Evolutionary conservation across 2,113 vertebrate genomes (phyloP).

Genomic region (Pandion haliaetus): DNA sequence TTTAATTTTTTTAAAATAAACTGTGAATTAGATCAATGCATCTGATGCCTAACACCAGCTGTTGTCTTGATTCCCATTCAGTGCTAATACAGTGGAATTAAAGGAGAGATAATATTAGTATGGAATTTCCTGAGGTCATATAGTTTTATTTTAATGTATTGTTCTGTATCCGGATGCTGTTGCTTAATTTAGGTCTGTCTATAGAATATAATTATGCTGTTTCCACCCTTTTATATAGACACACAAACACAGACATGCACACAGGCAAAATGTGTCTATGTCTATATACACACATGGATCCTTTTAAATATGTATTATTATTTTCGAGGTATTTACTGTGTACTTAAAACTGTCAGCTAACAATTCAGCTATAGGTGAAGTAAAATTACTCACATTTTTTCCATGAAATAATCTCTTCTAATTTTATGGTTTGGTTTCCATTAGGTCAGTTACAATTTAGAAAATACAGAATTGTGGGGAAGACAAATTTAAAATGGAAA

Average conservation of each 20-base stretch:
- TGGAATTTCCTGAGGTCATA: constrained; percentile 14
- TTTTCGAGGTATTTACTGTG: neutral
- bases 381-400: neutral
- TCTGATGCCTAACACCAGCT: neutral
- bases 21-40: neutral
- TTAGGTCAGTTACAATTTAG: neutral
- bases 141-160: constrained; percentile 36
- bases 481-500: neutral
- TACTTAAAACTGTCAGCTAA: neutral
- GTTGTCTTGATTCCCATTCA: neutral
- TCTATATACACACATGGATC: neutral
- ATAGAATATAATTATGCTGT: neutral
- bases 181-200: neutral
- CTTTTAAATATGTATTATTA: neutral
- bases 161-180: neutral
- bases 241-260: neutral
- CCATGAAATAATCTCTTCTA: neutral
- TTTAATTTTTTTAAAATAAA: neutral
- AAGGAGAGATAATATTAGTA: constrained; percentile 4
- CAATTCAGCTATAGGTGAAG: neutral
- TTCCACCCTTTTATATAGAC: neutral
- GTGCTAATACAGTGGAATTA: neutral
- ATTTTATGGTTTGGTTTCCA: neutral
- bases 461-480: neutral
- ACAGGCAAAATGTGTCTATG: neutral